phyloP scores from a whole-genome alignment of 2,113 vertebrate genomes.

The Carassius auratus region DNA sequence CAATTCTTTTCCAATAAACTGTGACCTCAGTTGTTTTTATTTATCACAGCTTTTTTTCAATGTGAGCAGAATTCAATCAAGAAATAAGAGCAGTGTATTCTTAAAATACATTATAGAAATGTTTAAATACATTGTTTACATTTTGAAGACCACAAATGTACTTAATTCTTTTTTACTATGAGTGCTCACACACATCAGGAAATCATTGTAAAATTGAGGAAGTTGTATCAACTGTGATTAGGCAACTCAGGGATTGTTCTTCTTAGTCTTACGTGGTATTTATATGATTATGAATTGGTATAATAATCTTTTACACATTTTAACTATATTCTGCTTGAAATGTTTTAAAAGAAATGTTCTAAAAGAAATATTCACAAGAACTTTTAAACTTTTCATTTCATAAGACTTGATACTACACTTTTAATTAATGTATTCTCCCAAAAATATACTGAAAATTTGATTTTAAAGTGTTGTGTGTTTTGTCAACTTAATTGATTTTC shows the following conservation, averaged over 20 bases:
- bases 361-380: too few relatives aligned
- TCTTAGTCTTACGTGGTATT: not conserved
- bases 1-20: not conserved
- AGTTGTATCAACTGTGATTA: not conserved
- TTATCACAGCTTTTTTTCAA: not conserved
- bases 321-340: not conserved
- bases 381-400: not conserved
- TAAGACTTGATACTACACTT: too few relatives aligned
- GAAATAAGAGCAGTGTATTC: not conserved
- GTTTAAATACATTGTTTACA: not conserved
- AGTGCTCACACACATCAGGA: not conserved
- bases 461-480: not conserved
- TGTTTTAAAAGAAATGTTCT: not conserved
- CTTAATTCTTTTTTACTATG: not conserved
- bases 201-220: not conserved
- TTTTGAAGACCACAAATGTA: not conserved
- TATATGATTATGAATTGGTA: too few relatives aligned
- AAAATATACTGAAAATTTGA: not conserved
- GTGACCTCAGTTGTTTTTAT: not conserved
- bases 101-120: not conserved
- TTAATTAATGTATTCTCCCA: not conserved
- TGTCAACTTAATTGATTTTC: not conserved
- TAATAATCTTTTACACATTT: not conserved
- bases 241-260: not conserved
- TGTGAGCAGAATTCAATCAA: not conserved